Evolutionary conservation across 2,888 invertebrate species (phyloP).

Genomic region (Aphodius granarius): DNA sequence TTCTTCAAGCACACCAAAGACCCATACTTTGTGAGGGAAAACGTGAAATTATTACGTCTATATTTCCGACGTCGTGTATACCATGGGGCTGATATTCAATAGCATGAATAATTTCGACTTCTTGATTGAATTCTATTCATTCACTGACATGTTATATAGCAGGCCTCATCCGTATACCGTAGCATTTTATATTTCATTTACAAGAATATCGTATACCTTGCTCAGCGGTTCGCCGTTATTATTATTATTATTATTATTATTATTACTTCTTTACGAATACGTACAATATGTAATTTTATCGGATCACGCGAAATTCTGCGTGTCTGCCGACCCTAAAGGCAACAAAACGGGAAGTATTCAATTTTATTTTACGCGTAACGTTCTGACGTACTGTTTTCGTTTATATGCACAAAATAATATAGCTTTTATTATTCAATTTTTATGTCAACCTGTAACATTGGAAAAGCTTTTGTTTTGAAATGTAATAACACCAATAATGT

Average conservation of each 20-base stretch:
- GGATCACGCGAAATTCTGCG: constrained; percentile 5
- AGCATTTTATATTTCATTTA: constrained; percentile 5
- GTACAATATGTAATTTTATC: constrained; percentile 3
- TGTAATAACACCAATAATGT: too few species aligned
- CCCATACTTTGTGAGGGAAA: neutral
- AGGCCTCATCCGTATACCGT: neutral
- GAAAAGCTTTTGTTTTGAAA: too few species aligned
- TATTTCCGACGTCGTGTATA: neutral
- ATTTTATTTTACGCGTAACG: neutral
- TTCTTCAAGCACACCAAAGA: neutral
- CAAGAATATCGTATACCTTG: neutral
- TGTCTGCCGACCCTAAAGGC: neutral
- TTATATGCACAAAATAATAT: neutral
- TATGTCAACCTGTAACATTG: neutral
- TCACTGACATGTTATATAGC: neutral
- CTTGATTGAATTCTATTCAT: constrained; percentile 13
- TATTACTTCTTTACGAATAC: neutral
- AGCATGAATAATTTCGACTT: constrained; percentile 7
- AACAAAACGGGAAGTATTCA: constrained; percentile 9
- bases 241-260: too few species aligned
- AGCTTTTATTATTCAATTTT: neutral
- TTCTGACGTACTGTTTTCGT: neutral
- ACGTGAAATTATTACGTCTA: neutral
- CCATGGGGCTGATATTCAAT: neutral
- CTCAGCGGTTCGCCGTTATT: neutral